Evolutionary conservation across 2,113 vertebrate genomes (phyloP).

Genomic region (Sclerurus mexicanus): DNA sequence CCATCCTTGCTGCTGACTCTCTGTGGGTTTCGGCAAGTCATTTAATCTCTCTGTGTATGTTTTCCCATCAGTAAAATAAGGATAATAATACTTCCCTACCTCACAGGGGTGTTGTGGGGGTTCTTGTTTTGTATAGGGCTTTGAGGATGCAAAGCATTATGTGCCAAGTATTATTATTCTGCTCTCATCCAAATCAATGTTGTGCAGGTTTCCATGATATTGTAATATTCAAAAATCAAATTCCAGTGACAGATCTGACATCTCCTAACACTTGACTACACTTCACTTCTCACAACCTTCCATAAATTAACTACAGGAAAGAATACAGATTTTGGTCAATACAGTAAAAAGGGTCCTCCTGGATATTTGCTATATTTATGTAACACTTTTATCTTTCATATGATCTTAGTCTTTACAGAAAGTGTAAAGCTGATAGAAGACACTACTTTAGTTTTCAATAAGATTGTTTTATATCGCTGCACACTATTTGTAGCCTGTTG

Average conservation of each 20-base stretch:
- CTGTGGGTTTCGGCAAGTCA: constrained; percentile 7
- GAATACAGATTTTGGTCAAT: not conserved
- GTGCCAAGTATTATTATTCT: constrained; percentile 55
- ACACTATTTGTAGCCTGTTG: not conserved
- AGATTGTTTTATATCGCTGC: not conserved
- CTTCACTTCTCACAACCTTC: not conserved
- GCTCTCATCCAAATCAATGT: not conserved
- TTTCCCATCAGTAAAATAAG: constrained; percentile 34
- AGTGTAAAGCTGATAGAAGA: not conserved
- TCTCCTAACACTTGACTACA: not conserved
- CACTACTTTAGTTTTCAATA: not conserved
- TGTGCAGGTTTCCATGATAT: not conserved
- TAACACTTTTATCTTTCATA: not conserved
- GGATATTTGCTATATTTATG: not conserved
- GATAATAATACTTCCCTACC: constrained; percentile 65
- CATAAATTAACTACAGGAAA: not conserved
- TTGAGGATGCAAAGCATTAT: constrained; percentile 29
- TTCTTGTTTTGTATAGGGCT: constrained; percentile 43
- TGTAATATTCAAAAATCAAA: not conserved
- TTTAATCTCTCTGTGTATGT: constrained; percentile 37
- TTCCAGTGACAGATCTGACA: constrained; percentile 12
- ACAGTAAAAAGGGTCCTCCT: not conserved
- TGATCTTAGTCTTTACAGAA: not conserved
- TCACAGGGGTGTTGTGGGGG: constrained; percentile 65
- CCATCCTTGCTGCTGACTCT: constrained; percentile 1